Base-by-base conservation (phyloP, 1,140 invertebrate genomes). In the Hyposmocoma kahamanoa region DNA sequence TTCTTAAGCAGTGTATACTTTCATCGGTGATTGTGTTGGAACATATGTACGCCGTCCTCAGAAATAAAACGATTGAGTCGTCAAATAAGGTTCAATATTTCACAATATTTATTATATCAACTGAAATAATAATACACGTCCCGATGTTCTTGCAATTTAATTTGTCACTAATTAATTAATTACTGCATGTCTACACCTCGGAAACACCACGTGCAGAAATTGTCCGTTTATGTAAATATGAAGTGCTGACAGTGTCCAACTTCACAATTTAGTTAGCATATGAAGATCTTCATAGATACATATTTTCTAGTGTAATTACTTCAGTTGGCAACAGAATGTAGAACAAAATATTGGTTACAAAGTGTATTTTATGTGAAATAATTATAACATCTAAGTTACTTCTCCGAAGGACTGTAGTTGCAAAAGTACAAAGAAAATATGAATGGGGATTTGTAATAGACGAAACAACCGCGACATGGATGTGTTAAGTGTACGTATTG, bases 381-480 rank as follows among this genome's bases (percentile, higher is more conserved):
- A 56, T 70, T 68, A 65, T 65, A 67, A 71, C 53, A 47, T 55
- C 68, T 72, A 74, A 61, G 60, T 74, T 67, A 68, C 59, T 62
- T 67, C 68, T 67, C 51, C 47, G 59, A 63, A 47, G 56, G 59
- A 59, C 61, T 57, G 62, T 71, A 66, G 67, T 63, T 60, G 63
- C 60, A 63, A 71, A 76, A 79, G 75, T 79, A 79, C 75, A 79
- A 79, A 79, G 60, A 56, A 66, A 64, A 67, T 60, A 59, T 59
- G 69, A 65, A 49, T 67, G 74, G 55, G 54, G 59, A 65, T 67
- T 59, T 59, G 50, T 55, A 50, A 52, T 56, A 56, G 50, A 57
- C n/a, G 22, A 48, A 54, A 54, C 38, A 64, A 64, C 53, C 38
- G 62, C 42, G 61, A 57, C 49, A 52, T 59, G 51, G 50, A 63